These are phyloP conservation scores for Tetramorium simillimum DNA, from an alignment of 1,140 invertebrate species.

Conservation along the genomic window DNA sequence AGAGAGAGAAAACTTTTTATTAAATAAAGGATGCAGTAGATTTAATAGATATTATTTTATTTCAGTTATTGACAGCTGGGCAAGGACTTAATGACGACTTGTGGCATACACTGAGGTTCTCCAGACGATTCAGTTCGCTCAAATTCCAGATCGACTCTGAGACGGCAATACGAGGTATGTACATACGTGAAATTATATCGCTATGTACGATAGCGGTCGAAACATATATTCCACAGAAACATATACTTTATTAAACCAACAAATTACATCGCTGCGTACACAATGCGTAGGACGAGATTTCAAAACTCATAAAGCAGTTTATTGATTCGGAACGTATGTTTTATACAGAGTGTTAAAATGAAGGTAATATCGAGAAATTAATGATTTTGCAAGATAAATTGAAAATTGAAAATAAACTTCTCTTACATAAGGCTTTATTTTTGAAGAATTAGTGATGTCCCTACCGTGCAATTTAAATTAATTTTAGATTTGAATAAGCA, in stretches of 20 bases:
- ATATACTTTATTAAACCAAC: conserved; percentile 9
- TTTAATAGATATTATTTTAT: conserved; percentile 33
- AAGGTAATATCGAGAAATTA: background rate
- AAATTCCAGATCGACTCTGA: conserved; percentile 95
- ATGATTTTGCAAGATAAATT: conserved; percentile 24
- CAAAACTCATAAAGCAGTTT: conserved; percentile 12
- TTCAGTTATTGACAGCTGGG: conserved; percentile 92
- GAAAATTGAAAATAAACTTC: background rate
- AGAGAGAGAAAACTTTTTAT: background rate
- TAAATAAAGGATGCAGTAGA: background rate
- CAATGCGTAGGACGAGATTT: background rate
- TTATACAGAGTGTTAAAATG: conserved; percentile 11
- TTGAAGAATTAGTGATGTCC: background rate
- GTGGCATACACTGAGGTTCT: conserved; percentile 97
- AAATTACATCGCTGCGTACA: conserved; percentile 3
- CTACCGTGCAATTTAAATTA: background rate
- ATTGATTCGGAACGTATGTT: background rate
- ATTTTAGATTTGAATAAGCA: background rate
- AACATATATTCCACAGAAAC: background rate
- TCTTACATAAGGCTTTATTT: background rate
- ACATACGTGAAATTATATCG: background rate
- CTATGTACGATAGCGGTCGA: background rate
- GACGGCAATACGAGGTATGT: conserved; percentile 92
- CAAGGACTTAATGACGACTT: conserved; percentile 95
- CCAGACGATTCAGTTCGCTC: conserved; percentile 92